Evolutionary conservation across 1,140 invertebrate genomes (phyloP), one percentile per base, ranked within the genome.

Genomic region (Atta texana): DNA sequence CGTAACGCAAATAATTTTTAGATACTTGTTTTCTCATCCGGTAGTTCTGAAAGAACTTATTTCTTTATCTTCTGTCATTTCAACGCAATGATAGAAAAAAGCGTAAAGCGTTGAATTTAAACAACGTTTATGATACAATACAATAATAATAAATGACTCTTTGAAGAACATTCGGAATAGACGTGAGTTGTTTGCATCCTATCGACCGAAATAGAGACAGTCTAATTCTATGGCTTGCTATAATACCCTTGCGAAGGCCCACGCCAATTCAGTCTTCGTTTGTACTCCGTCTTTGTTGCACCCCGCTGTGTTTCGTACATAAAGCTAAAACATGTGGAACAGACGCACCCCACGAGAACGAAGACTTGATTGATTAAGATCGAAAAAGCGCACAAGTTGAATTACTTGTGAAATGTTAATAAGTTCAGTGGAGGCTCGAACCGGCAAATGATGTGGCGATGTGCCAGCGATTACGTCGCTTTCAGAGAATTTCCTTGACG

Each of bases 401-500:
- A 61, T 61, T 63, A 51, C 28, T 74, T 16, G 53, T 7, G 44
- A 68, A 49, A 68, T 59, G 49, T 74, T 69, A 61, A 49, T 18
- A 10, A 51, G n/a, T 31, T 55, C 14, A 3, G 16, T 8, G 78
- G 18, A 81, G 53, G n/a, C n/a, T 57, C 21, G 64, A 12, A 68
- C 49, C 16, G 51, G 18, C 39, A 12, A 59, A 75, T 84, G 80
- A 74, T 68, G 80, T 61, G 55, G 69, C 51, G 28, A 57, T 21
- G 7, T 16, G 28, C 39, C 21, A 39, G 16, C 12, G 16, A 18
- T 31, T 59, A 61, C 53, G 39, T 81, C 53, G 24, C 18, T 61
- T 81, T 72, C 78, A 14, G 0, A 0, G 34, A 61, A 61, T 44
- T 44, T 61, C 3, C 4, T 18, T n/a, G 8, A 18, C 31, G 55